These are phyloP conservation scores for Lypha dubia DNA, from an alignment of 2,888 invertebrate species.

Conservation along the genomic window DNA sequence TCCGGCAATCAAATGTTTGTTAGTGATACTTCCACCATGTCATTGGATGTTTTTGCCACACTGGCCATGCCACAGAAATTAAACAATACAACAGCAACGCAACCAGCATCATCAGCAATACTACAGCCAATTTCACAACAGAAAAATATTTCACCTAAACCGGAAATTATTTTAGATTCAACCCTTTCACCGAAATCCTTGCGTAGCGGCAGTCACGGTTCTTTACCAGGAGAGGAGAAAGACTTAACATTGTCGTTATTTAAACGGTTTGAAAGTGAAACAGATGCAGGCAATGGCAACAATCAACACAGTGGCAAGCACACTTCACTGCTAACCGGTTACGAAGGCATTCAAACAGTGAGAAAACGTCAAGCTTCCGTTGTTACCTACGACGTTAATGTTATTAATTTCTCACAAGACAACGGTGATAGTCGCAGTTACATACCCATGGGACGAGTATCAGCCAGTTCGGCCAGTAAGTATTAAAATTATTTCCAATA, in stretches of 20 bases:
- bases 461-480: conserved; percentile 83
- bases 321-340: conserved; percentile 79
- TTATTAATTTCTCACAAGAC: conserved; percentile 83
- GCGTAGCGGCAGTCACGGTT: conserved; percentile 73
- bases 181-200: conserved; percentile 81
- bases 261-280: conserved; percentile 79
- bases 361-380: conserved; percentile 83
- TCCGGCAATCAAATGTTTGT: conserved; percentile 74
- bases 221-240: conserved; percentile 77
- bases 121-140: conserved; percentile 57
- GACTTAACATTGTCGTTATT: conserved; percentile 80
- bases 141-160: conserved; percentile 80
- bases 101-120: conserved; percentile 40
- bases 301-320: conserved; percentile 73
- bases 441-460: conserved; percentile 83
- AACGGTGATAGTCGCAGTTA: conserved; percentile 82
- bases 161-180: conserved; percentile 83
- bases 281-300: conserved; percentile 71
- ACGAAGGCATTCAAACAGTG: conserved; percentile 79
- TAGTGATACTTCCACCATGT: conserved; percentile 83
- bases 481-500: conserved; percentile 71
- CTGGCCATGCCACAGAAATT: conserved; percentile 74
- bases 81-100: conserved; percentile 62
- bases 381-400: conserved; percentile 83
- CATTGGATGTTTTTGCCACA: conserved; percentile 81